These are phyloP conservation scores for Haemorhous mexicanus DNA, from an alignment of 2,113 vertebrate species.

Conservation along the genomic window DNA sequence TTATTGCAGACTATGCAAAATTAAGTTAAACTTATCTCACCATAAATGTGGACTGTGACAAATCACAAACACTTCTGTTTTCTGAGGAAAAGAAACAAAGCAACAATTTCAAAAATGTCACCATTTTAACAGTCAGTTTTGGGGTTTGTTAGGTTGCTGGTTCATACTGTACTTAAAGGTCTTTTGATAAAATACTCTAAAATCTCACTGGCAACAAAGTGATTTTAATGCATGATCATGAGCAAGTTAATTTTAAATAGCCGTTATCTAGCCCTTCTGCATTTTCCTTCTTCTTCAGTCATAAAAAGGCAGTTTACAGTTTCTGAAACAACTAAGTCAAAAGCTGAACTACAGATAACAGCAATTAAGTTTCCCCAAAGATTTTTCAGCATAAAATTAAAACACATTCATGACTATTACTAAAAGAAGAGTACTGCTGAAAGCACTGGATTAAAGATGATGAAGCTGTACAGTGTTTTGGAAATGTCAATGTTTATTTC, in stretches of 20 bases:
- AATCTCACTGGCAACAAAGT: background rate
- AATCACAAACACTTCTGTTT: background rate
- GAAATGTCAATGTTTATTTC: conserved; percentile 20
- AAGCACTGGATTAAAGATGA: background rate
- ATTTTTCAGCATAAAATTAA: conserved; percentile 3
- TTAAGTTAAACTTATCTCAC: background rate
- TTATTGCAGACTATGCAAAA: background rate
- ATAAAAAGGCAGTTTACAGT: background rate
- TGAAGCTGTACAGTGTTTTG: background rate
- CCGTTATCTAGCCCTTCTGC: background rate
- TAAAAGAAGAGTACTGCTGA: background rate
- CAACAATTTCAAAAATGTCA: background rate
- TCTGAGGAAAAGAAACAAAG: background rate
- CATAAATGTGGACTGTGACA: background rate
- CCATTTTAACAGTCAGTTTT: background rate
- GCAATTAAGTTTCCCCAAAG: background rate
- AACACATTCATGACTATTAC: background rate
- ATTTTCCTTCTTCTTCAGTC: background rate
- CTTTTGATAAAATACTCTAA: background rate
- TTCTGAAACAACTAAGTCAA: background rate
- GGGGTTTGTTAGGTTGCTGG: background rate
- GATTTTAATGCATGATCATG: background rate
- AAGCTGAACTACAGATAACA: background rate
- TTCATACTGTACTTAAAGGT: background rate
- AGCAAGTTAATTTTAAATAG: background rate